These are phyloP conservation scores for Esox niger DNA, from an alignment of 2,113 vertebrate genomes.

Conservation along the genomic window DNA sequence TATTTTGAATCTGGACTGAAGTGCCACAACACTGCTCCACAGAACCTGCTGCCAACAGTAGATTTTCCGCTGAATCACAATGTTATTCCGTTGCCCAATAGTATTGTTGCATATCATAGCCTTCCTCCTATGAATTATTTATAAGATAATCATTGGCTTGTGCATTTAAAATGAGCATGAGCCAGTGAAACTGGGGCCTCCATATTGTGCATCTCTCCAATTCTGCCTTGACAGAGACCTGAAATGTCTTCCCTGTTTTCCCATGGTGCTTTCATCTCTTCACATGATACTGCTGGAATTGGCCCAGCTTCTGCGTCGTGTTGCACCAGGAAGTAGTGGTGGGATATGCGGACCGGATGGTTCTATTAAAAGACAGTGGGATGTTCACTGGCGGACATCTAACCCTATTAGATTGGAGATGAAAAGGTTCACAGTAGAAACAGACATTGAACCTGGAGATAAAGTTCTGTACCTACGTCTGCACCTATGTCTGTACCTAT, in stretches of 20 bases:
- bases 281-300: conserved; percentile 23
- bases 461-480: too few relatives aligned
- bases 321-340: conserved; percentile 24
- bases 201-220: neutral
- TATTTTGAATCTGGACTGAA: neutral
- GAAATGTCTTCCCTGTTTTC: neutral
- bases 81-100: conserved; percentile 25
- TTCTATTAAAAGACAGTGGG: conserved; percentile 38
- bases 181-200: conserved; percentile 15
- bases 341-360: conserved; percentile 32
- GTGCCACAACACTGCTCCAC: neutral
- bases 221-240: neutral
- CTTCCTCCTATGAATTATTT: conserved; percentile 46
- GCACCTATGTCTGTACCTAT: too few relatives aligned
- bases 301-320: conserved; percentile 14
- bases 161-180: conserved; percentile 27
- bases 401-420: conserved; percentile 45
- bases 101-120: conserved; percentile 15
- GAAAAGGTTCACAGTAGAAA: conserved; percentile 29
- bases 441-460: conserved; percentile 33
- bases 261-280: neutral
- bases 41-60: neutral
- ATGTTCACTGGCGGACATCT: conserved; percentile 31
- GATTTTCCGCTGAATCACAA: conserved; percentile 32
- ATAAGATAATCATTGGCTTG: conserved; percentile 45